Conservation (phyloP, 1,140 invertebrate genomes). For the Alviniconcha marisindica region DNA sequence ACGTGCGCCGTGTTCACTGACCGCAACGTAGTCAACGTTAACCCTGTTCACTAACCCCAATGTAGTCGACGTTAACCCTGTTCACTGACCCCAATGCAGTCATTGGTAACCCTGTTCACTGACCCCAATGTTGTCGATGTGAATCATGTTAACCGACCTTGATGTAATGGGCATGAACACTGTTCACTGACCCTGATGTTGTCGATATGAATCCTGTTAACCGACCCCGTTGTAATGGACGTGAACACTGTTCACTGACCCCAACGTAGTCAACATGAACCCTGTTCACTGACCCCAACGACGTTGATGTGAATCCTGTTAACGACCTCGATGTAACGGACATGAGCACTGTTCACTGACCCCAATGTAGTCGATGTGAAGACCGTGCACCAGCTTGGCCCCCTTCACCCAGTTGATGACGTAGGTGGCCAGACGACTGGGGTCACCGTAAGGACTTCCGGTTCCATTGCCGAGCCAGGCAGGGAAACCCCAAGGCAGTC, state of each 20-base stretch:
- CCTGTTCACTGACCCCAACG: neutral
- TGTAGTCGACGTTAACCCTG: no score
- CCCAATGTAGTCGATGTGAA: constrained; percentile 65
- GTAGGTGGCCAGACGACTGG: constrained; percentile 60
- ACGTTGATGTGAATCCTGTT: neutral
- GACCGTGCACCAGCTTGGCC: constrained; percentile 61
- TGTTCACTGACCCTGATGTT: no score
- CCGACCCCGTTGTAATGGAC: neutral
- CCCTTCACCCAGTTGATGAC: constrained; percentile 68
- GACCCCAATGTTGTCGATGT: neutral
- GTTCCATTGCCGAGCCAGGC: constrained; percentile 64
- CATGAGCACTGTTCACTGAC: constrained; percentile 37
- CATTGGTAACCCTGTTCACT: no score
- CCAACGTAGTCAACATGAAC: constrained; percentile 67
- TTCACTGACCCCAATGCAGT: no score
- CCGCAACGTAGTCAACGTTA: no score
- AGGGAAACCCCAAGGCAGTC: constrained; percentile 71
- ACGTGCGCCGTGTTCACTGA: no score
- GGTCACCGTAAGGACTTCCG: constrained; percentile 61
- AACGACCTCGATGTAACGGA: neutral
- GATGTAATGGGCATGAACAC: neutral
- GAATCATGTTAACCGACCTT: no score
- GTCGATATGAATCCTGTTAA: no score
- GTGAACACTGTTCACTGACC: constrained; percentile 39
- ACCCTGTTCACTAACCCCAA: no score